Base-by-base conservation (phyloP, 2,797 vertebrate genomes). In the Notolabrus celidotus region DNA sequence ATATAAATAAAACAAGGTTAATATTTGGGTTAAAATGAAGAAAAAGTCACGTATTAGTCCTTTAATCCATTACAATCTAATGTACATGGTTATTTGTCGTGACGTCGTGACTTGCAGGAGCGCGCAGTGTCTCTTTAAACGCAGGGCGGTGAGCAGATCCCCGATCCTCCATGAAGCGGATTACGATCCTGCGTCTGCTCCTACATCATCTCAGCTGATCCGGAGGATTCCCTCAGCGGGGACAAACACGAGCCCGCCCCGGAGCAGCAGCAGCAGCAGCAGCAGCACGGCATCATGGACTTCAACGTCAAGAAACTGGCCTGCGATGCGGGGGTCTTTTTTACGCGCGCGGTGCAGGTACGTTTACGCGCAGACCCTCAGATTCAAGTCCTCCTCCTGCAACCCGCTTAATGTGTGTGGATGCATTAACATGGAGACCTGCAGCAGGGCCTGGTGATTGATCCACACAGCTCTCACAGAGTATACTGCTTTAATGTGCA, bases 291-390 rank as follows among this genome's bases (percentile, higher is more conserved):
- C 67, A 67, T 22, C 74, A 99, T 98, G 97, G 97, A 99, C 75
- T 98, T 99, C 92, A 99, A 96, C 85, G 96, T 99, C 49, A 98
- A 98, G 87, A 99, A 98, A 70, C 94, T 99, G 88, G 97, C 97
- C 12, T 97, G 95, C 3, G 97, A 96, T 46, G 97, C 97, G 1
- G 97, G 97, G 16, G 94, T 97, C 4, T 99, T 99, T 91, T 99
- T 98, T 91, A 98, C 95, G 71, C 90, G 97, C 1, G 97, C 97
- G 0, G 95, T 98, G 72, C 97, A 98, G 97, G 97, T 99, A 74
- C 70, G 27, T 25, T 15, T 29, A 11, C 45, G 10, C 10, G 20
- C 34, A 0, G 12, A 49, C 41, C 10, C 1, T 2, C n/a, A n/a
- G n/a, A n/a, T n/a, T n/a, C n/a, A n/a, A n/a, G n/a, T n/a, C n/a